These are phyloP conservation scores for Spongia lamella DNA, from an alignment of 37 sponge, comb jelly and placozoan species.

Conservation along the genomic window DNA sequence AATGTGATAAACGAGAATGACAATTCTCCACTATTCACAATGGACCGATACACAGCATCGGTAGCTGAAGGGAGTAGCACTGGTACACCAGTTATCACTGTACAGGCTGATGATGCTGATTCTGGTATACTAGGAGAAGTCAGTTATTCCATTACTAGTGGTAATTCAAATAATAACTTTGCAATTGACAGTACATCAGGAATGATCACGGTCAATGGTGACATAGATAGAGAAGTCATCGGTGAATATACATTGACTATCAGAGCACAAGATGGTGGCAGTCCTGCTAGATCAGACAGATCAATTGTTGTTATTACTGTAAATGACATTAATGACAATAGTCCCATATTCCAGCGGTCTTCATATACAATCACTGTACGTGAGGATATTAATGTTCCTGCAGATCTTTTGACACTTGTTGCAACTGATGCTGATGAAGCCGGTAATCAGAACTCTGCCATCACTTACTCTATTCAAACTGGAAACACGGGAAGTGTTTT, in stretches of 20 bases:
- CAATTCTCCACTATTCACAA: conserved; percentile 23
- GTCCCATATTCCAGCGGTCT: conserved; percentile 41
- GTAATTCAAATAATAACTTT: neutral
- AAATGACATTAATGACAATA: conserved; percentile 44
- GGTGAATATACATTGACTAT: conserved; percentile 23
- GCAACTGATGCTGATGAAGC: conserved; percentile 51
- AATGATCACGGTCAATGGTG: conserved; percentile 13
- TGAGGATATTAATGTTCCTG: conserved; percentile 10
- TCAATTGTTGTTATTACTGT: conserved; percentile 43
- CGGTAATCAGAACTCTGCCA: conserved; percentile 27
- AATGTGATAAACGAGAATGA: conserved; percentile 56
- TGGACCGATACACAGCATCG: conserved; percentile 5
- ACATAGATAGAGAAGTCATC: conserved; percentile 48
- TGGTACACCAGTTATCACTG: conserved; percentile 16
- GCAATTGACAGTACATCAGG: conserved; percentile 16
- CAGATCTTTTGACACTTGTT: conserved; percentile 18
- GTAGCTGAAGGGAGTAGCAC: conserved; percentile 20
- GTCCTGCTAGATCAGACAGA: conserved; percentile 21
- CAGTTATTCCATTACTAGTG: neutral
- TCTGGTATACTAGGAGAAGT: conserved; percentile 3
- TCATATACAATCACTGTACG: conserved; percentile 9
- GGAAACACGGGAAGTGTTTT: conserved; percentile 19
- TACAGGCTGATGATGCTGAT: conserved; percentile 49
- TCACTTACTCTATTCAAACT: conserved; percentile 38
- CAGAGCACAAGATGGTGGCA: conserved; percentile 54